Conservation (phyloP, 2,113 vertebrate genomes). For the Probosciger aterrimus region DNA sequence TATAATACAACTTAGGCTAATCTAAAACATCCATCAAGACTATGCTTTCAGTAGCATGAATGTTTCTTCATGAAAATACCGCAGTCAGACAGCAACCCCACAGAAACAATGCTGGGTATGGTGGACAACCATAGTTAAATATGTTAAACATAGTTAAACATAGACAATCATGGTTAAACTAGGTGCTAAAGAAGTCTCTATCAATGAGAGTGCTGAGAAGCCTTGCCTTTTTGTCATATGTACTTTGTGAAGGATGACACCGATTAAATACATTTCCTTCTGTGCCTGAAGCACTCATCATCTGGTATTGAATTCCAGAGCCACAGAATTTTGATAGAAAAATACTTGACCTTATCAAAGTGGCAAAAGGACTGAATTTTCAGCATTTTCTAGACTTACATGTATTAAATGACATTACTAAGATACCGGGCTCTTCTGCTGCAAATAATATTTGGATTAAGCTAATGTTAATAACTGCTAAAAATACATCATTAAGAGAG, state of each 20-base stretch:
- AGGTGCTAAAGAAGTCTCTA: neutral
- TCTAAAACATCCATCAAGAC: neutral
- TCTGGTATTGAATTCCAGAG: neutral
- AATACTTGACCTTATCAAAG: constrained; percentile 41
- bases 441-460: constrained; percentile 72
- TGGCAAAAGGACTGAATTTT: constrained; percentile 31
- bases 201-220: neutral
- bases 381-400: constrained; percentile 40
- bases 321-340: neutral
- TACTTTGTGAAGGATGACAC: neutral
- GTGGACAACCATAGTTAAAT: neutral
- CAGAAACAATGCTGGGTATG: neutral
- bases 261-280: neutral
- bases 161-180: neutral
- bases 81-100: neutral
- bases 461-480: constrained; percentile 48
- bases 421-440: constrained; percentile 31
- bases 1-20: neutral
- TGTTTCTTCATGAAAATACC: neutral
- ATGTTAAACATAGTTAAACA: neutral
- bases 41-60: neutral
- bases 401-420: constrained; percentile 37
- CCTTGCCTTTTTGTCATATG: neutral
- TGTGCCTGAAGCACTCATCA: neutral
- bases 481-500: constrained; percentile 50